phyloP scores from a whole-genome alignment of 2,888 invertebrate species.

The Cryptus viduatorius region DNA sequence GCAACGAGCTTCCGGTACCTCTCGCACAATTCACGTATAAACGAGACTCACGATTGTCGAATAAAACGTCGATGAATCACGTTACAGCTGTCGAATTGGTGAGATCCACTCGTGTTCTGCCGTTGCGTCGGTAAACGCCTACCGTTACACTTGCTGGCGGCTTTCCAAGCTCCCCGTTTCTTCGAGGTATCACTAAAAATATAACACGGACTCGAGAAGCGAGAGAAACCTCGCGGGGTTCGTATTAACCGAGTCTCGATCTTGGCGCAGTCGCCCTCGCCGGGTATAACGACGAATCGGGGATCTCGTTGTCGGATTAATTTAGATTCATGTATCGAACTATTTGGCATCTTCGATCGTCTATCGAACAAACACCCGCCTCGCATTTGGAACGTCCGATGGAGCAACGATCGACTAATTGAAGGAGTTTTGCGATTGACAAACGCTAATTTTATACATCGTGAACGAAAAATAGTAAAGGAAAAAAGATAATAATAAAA shows the following conservation, averaged over 20 bases:
- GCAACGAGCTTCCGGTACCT: constrained; percentile 31
- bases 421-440: background rate
- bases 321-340: constrained; percentile 59
- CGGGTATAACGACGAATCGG: constrained; percentile 55
- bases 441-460: background rate
- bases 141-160: constrained; percentile 58
- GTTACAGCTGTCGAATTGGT: constrained; percentile 62
- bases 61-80: constrained; percentile 62
- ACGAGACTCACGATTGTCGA: constrained; percentile 60
- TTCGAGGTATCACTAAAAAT: constrained; percentile 67
- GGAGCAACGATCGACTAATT: constrained; percentile 49
- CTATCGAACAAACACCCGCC: constrained; percentile 7
- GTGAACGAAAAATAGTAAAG: background rate
- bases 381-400: constrained; percentile 44
- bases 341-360: constrained; percentile 60
- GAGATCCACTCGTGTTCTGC: constrained; percentile 58
- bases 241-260: constrained; percentile 46
- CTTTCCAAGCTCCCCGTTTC: constrained; percentile 65
- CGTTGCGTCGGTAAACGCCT: constrained; percentile 23
- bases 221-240: constrained; percentile 8
- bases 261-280: constrained; percentile 65
- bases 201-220: constrained; percentile 53
- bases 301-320: constrained; percentile 41
- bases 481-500: background rate
- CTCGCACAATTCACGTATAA: constrained; percentile 33